phyloP scores from a whole-genome alignment of 30 jellyfish, hydroid and myxozoan genomes.

The Sanderia malayensis region DNA sequence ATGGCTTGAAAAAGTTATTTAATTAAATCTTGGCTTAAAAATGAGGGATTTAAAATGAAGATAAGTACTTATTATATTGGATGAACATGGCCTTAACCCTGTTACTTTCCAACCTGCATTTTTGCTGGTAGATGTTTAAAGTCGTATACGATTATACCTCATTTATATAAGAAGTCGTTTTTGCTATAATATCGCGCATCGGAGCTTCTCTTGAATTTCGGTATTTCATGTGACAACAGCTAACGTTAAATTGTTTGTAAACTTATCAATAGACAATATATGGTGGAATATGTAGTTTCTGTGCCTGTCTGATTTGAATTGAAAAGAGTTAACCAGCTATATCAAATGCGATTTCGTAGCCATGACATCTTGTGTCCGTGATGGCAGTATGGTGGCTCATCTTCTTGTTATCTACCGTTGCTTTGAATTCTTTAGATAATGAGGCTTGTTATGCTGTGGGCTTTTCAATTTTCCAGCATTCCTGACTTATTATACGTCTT shows the following conservation, averaged over 20 bases:
- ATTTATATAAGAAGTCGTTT: no score
- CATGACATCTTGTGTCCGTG: slow-evolving; percentile 51
- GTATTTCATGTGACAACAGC: no score
- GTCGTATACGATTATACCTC: slow-evolving; percentile 16
- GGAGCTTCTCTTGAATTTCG: no score
- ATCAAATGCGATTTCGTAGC: slow-evolving; percentile 59
- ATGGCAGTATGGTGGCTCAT: slow-evolving; percentile 67
- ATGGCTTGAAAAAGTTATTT: background rate
- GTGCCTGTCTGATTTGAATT: no score
- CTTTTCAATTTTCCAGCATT: slow-evolving; percentile 51
- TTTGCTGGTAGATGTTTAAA: background rate
- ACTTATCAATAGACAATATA: no score
- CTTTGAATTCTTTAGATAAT: slow-evolving; percentile 39
- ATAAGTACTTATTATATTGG: background rate
- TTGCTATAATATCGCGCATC: no score
- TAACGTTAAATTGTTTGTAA: no score
- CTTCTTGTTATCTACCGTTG: slow-evolving; percentile 40
- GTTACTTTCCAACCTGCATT: background rate
- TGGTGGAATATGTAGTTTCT: no score
- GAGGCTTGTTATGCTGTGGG: slow-evolving; percentile 53
- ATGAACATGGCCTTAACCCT: background rate
- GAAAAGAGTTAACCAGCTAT: slow-evolving; percentile 39
- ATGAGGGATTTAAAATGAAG: background rate
- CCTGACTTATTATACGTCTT: slow-evolving; percentile 19
- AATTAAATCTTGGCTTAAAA: background rate